Conservation (phyloP, 1,140 invertebrate species). For the Oscheius sp. region DNA sequence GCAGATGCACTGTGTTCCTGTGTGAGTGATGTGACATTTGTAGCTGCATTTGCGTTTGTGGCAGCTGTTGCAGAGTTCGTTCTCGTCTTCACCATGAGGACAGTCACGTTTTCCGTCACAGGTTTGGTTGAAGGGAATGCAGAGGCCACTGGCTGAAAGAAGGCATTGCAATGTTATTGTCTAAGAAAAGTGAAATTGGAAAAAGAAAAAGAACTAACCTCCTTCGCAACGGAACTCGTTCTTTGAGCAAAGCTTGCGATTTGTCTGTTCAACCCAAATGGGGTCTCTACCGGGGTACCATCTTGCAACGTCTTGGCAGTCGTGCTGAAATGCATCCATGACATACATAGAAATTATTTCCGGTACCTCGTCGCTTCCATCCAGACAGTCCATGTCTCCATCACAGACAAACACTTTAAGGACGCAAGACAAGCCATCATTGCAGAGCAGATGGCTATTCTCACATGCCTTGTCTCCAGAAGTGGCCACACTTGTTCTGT, state of each 20-base stretch:
- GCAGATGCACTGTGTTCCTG: conserved; percentile 5
- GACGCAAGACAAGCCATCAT: conserved; percentile 16
- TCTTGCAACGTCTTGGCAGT: background rate
- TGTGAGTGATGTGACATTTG: background rate
- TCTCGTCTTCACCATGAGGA: conserved; percentile 31
- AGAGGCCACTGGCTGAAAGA: background rate
- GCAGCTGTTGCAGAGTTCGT: conserved; percentile 11
- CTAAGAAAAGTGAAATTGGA: no score
- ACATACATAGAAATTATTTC: no score
- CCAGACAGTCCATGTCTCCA: conserved; percentile 21
- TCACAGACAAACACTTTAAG: conserved; percentile 20
- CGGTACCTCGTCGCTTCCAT: conserved; percentile 20
- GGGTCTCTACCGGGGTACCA: no score
- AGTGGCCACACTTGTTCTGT: background rate
- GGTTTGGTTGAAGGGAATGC: conserved; percentile 17
- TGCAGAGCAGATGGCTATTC: background rate
- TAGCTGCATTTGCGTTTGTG: conserved; percentile 3
- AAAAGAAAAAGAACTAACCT: no score
- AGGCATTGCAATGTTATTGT: no score
- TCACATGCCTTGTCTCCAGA: background rate
- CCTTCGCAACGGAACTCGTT: background rate
- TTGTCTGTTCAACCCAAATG: no score
- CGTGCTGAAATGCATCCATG: background rate
- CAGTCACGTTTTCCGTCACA: conserved; percentile 30
- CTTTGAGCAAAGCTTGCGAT: background rate